Evolutionary conservation across 2,888 invertebrate species (phyloP).

Genomic region (Acleris literana): DNA sequence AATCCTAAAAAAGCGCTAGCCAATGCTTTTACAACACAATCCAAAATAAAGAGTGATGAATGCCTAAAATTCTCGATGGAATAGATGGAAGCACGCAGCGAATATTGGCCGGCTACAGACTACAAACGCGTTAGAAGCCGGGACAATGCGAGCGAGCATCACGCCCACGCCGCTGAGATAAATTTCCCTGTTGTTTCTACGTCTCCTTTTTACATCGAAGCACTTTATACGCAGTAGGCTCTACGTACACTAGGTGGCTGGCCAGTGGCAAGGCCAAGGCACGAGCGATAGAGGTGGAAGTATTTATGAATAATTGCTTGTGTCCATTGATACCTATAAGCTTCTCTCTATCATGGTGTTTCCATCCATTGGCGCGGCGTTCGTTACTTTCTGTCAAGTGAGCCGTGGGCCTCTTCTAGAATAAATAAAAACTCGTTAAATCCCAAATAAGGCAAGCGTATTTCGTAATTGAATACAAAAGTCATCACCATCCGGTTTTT

Average conservation of each 20-base stretch:
- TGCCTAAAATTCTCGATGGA: neutral
- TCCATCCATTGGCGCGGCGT: no score
- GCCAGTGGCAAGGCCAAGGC: conserved; percentile 47
- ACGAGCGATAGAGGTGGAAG: conserved; percentile 30
- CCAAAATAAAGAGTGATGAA: neutral
- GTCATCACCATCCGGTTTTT: no score
- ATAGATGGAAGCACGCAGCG: conserved; percentile 5
- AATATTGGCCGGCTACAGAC: conserved; percentile 5
- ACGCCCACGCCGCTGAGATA: conserved; percentile 70
- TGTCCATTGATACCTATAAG: no score
- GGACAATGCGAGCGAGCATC: conserved; percentile 48
- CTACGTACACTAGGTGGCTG: conserved; percentile 52
- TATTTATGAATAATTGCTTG: neutral
- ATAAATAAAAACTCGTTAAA: no score
- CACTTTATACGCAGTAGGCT: conserved; percentile 78
- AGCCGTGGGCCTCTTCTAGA: no score
- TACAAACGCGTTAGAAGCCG: conserved; percentile 14
- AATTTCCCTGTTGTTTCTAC: conserved; percentile 77
- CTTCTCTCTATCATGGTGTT: no score
- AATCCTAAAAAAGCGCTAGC: neutral
- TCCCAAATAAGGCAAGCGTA: no score
- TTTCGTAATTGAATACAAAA: no score
- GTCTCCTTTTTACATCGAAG: conserved; percentile 75
- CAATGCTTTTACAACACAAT: conserved; percentile 3
- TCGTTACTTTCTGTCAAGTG: no score